Evolutionary conservation across 2,888 invertebrate genomes (phyloP), one percentile per base, ranked within the genome.

Genomic region (Eilema depressum): DNA sequence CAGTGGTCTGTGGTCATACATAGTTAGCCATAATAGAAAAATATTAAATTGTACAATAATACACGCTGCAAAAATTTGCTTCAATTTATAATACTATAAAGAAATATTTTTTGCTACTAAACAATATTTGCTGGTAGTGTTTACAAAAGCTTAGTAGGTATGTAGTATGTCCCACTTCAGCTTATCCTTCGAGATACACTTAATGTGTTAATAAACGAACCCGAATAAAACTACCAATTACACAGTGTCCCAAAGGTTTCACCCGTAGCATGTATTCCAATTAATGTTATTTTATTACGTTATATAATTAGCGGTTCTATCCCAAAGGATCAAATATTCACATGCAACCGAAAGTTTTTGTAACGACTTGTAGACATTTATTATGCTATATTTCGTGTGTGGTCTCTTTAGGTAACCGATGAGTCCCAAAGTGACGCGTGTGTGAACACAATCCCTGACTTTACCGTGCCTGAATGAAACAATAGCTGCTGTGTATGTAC

Each of bases 271-370:
- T 41, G 64, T 64, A 64, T 64, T 64, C 47, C 64, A 64, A 64
- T 63, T 47, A 63, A 37, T 63, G 63, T 63, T 63, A 63, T 64
- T 64, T 64, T 64, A 53, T 53, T 47, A 64, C 28, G 28, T 53
- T 47, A 30, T 47, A 53, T 64, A 47, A 64, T 64, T 64, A 64
- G 47, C 28, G 26, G 64, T 64, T 17, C 12, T 26, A 53, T 53
- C 64, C 64, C 64, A 53, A 53, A 28, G 64, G 64, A 26, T 26
- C 53, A 14, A n/a, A 26, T 20, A n/a, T 28, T 28, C 53, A 53
- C 64, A 53, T 64, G 53, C 41, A 64, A 64, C 28, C 12, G 26
- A 41, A 47, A 37, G 57, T 28, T 4, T 57, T 30, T 56, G 53
- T 53, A 53, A 53, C 28, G 28, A 61, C 30, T 25, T 59, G 59